phyloP scores from a whole-genome alignment of 2,888 invertebrate species.

The Rhaphigaster nebulosa region DNA sequence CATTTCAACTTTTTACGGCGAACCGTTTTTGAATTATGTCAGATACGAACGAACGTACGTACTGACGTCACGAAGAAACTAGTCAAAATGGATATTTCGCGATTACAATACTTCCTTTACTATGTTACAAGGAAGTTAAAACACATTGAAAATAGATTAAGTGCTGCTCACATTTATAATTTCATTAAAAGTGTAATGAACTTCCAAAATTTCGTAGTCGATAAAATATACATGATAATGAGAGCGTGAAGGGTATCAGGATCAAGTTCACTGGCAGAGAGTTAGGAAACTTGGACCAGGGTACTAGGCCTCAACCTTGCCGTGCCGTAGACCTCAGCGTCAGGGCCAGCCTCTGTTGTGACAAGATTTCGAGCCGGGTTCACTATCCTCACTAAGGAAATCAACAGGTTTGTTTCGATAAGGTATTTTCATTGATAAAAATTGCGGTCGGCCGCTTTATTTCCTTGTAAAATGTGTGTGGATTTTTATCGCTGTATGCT shows the following conservation, averaged over 20 bases:
- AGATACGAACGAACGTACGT: too few species aligned
- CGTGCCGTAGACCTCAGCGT: background rate
- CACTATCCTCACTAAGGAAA: conserved; percentile 1
- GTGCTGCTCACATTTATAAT: too few species aligned
- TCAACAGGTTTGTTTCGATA: background rate
- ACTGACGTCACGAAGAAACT: too few species aligned
- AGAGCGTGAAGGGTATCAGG: background rate
- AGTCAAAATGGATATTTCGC: too few species aligned
- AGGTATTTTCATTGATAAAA: background rate
- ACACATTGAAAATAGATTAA: too few species aligned
- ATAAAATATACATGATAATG: background rate
- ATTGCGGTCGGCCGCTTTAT: background rate
- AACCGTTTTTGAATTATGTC: too few species aligned
- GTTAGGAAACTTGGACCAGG: background rate
- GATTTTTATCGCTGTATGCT: background rate
- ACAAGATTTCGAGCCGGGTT: background rate
- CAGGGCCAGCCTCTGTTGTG: conserved; percentile 16
- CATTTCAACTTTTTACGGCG: too few species aligned
- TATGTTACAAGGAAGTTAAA: too few species aligned
- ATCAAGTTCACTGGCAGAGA: conserved; percentile 8
- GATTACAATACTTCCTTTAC: too few species aligned
- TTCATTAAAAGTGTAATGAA: background rate
- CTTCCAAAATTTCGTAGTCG: background rate
- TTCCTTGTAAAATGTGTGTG: background rate
- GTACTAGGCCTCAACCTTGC: conserved; percentile 23